These are phyloP conservation scores for Aproaerema taeniolella DNA, from an alignment of 2,888 invertebrate species.

Conservation along the genomic window DNA sequence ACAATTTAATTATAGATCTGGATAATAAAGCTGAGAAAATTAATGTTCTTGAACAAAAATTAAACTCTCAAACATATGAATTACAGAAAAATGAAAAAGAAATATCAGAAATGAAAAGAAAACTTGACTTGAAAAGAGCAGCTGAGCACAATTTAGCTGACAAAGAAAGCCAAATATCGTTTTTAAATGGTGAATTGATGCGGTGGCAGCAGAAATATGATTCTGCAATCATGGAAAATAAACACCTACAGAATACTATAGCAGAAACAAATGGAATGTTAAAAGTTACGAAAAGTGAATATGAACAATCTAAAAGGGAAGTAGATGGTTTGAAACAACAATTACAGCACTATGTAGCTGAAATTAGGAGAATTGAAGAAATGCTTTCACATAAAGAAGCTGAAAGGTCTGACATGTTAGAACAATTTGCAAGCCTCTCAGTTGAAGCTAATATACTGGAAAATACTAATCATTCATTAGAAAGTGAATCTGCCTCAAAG, in stretches of 20 bases:
- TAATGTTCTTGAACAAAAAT: constrained; percentile 80
- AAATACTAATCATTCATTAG: constrained; percentile 87
- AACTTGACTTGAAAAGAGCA: constrained; percentile 58
- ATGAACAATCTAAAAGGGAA: constrained; percentile 83
- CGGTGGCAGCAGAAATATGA: constrained; percentile 76
- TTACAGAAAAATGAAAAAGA: constrained; percentile 73
- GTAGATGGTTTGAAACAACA: constrained; percentile 85
- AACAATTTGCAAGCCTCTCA: constrained; percentile 86
- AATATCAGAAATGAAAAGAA: constrained; percentile 74
- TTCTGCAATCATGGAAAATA: constrained; percentile 80
- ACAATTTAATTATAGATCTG: constrained; percentile 80
- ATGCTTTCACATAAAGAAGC: constrained; percentile 85
- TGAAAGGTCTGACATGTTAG: constrained; percentile 87
- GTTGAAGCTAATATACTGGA: constrained; percentile 87
- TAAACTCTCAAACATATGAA: constrained; percentile 77
- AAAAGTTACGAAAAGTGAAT: constrained; percentile 79
- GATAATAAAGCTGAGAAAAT: constrained; percentile 85
- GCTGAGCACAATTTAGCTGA: constrained; percentile 69
- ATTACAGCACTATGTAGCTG: constrained; percentile 88
- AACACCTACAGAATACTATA: constrained; percentile 85
- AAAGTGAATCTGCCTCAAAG: constrained; percentile 85
- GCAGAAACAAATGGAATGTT: constrained; percentile 80
- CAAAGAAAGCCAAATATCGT: constrained; percentile 72
- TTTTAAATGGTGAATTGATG: constrained; percentile 78
- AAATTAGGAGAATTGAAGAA: constrained; percentile 88